Base-by-base conservation (phyloP, 2,797 vertebrate species). In the Chelon labrosus region DNA sequence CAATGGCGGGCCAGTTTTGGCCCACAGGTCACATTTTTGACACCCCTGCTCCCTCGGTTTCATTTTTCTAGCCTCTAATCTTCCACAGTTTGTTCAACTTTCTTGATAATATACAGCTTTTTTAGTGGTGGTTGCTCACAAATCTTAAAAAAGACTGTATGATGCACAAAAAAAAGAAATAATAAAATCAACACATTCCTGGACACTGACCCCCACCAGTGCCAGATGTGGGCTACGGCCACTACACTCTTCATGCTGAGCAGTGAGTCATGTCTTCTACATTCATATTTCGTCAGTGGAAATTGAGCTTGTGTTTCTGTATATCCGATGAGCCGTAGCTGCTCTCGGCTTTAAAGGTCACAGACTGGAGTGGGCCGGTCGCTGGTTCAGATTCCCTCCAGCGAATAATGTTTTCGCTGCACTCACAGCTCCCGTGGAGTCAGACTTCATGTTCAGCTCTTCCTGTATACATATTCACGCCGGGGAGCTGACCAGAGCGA, bases 211-310 rank as follows among this genome's bases (percentile, higher is more conserved):
- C 59, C 12, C 35, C 7, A 27, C 20, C 31, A 4, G n/a, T 37
- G 64, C 64, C 78, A 77, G 73, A 62, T 55, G 44, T 22, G 13
- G 64, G 37, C 69, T 62, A 20, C 22, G 63, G 81, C 68, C 47
- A 14, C 31, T 58, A 8, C 69, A 38, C 65, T 80, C 82, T 82
- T 74, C 31, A 69, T 38, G 10, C 77, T 10, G 73, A 65, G 42
- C 10, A 61, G 61, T 63, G 79, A 50, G 70, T 82, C 73, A 75
- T 79, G 22, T 20, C 17, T 55, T 73, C 44, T 10, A 27, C 55
- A n/a, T 25, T 69, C 62, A 49, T 73, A 19, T 79, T 85, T 74
- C 66, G 80, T 67, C 68, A 70, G 69, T 82, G 83, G 80, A 88
- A 88, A 89, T 25, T 65, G 66, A 75, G 72, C 56, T 56, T 35